phyloP scores from a whole-genome alignment of 2,113 vertebrate genomes.

The Dasyprocta punctata region DNA sequence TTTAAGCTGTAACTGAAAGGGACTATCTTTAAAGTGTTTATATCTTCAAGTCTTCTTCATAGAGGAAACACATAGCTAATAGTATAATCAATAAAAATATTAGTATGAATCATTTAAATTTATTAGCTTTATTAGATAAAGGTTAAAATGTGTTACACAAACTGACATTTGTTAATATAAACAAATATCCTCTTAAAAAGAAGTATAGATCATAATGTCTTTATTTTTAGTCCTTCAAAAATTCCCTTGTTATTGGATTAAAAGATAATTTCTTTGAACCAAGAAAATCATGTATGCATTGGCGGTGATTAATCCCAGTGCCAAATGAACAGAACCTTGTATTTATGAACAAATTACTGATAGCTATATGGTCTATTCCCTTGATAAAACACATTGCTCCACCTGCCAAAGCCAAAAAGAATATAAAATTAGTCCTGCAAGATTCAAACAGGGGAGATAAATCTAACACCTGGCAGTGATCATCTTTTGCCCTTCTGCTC shows the following conservation, averaged over 20 bases:
- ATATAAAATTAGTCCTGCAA: background rate
- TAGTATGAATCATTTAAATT: constrained; percentile 50
- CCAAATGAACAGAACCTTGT: constrained; percentile 55
- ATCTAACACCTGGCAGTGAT: background rate
- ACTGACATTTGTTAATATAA: constrained; percentile 64
- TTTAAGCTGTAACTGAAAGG: background rate
- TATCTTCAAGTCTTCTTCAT: constrained; percentile 42
- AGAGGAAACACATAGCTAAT: constrained; percentile 47
- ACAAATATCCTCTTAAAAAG: constrained; percentile 65
- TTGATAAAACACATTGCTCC: constrained; percentile 20
- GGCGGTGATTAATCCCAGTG: constrained; percentile 58
- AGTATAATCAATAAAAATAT: constrained; percentile 51
- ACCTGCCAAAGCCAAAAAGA: constrained; percentile 27
- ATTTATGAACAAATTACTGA: constrained; percentile 64
- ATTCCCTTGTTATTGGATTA: constrained; percentile 64
- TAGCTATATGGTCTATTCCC: background rate
- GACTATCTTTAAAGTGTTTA: constrained; percentile 15
- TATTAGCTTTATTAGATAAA: constrained; percentile 59
- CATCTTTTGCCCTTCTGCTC: background rate
- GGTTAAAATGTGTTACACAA: constrained; percentile 54
- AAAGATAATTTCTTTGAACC: constrained; percentile 67
- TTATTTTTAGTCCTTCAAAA: constrained; percentile 65
- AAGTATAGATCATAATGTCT: constrained; percentile 65
- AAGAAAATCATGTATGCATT: constrained; percentile 60
- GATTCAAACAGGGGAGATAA: background rate